These are phyloP conservation scores for Diorhabda sublineata DNA, from an alignment of 1,140 invertebrate species.

Conservation along the genomic window DNA sequence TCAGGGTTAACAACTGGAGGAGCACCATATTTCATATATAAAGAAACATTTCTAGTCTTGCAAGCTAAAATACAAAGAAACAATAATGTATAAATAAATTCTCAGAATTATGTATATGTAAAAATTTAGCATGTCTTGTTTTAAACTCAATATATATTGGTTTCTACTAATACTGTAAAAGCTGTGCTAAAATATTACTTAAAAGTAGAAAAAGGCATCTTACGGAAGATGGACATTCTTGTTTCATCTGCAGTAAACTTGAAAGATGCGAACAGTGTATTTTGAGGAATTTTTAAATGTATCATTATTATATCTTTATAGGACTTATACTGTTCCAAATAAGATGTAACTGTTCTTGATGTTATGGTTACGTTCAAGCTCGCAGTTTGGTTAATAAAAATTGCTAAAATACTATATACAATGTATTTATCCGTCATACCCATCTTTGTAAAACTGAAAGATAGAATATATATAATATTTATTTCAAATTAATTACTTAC, in stretches of 20 bases:
- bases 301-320: conserved; percentile 37
- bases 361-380: conserved; percentile 16
- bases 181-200: not conserved
- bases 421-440: not conserved
- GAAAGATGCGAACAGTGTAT: conserved; percentile 38
- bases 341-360: conserved; percentile 31
- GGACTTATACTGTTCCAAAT: conserved; percentile 35
- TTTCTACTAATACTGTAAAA: not conserved
- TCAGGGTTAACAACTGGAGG: conserved; percentile 74
- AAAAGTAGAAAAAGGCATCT: conserved; percentile 17
- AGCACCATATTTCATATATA: conserved; percentile 68
- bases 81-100: conserved; percentile 1
- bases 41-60: conserved; percentile 54
- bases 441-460: too few species aligned
- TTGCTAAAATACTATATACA: not conserved
- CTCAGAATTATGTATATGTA: too few species aligned
- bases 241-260: conserved; percentile 36
- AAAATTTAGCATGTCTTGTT: not conserved
- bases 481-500: too few species aligned
- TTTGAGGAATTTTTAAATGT: conserved; percentile 39
- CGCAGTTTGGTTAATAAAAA: not conserved
- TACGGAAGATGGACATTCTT: conserved; percentile 38
- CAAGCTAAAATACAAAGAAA: conserved; percentile 50
- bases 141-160: not conserved
- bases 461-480: too few species aligned